Evolutionary conservation across 2,797 vertebrate genomes (phyloP), one percentile per base, ranked within the genome.

Genomic region (Taeniopygia guttata): DNA sequence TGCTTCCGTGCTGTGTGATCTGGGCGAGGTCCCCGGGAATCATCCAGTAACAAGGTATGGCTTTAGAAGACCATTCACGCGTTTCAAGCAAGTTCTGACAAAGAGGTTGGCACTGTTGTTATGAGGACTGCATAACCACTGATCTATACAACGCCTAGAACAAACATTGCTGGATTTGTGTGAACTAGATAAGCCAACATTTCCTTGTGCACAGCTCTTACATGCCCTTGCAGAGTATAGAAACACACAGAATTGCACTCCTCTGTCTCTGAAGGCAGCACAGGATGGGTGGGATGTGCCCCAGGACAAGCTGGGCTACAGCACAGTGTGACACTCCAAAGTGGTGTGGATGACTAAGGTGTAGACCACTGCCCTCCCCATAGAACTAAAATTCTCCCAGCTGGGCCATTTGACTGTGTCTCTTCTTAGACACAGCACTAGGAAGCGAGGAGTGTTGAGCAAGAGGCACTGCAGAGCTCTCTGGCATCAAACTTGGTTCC

Each of bases 361-460:
- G 15, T 2, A 40, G 38, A 45, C 10, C 22, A 9, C n/a, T 69
- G 66, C 25, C 15, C 10, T 13, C 7, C 32, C 32, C 18, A 38
- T 0, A 30, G 40, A 60, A 69, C 25, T 48, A 6, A 73, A 66
- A 45, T 54, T 52, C 23, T 52, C 46, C 22, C 36, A 32, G 21
- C 19, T 54, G 62, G 49, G 16, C 22, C 11, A 4, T 27, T 60
- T 49, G n/a, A 22, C 13, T 54, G 22, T 17, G 43, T 52, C 34
- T 78, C 13, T 51, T 54, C 56, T 32, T 14, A 15, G 38, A 36
- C 23, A 30, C 32, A 34, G 23, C 34, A 6, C 42, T 51, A 69
- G 30, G 55, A 45, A 73, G 12, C 0, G 0, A 62, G 34, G 16
- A 25, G 12, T 5, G 16, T 29, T 26, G 38, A 17, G 7, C 9